Evolutionary conservation across 2,888 invertebrate species (phyloP).

Genomic region (Alcis repandata): DNA sequence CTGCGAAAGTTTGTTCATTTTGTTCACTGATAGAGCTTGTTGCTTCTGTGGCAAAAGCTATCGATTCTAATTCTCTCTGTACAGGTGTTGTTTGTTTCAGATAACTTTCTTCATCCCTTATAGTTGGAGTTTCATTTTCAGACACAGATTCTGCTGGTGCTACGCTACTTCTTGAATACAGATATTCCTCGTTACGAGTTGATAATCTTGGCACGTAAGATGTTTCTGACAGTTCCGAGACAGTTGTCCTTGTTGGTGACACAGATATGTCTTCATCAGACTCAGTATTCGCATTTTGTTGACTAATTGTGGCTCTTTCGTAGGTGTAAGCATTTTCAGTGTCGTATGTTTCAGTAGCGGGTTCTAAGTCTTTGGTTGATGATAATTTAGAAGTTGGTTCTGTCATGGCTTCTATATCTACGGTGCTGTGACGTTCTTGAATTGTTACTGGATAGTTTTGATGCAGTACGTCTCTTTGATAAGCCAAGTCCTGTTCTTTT

Average conservation of each 20-base stretch:
- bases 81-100: slow-evolving; percentile 62
- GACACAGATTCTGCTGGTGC: slow-evolving; percentile 62
- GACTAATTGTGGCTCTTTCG: slow-evolving; percentile 70
- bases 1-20: slow-evolving; percentile 59
- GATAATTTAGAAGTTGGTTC: slow-evolving; percentile 43
- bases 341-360: slow-evolving; percentile 64
- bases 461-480: slow-evolving; percentile 88
- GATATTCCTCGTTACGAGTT: slow-evolving; percentile 63
- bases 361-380: slow-evolving; percentile 59
- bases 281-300: slow-evolving; percentile 59
- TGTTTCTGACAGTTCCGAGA: slow-evolving; percentile 62
- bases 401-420: slow-evolving; percentile 80
- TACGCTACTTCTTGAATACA: slow-evolving; percentile 63
- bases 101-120: slow-evolving; percentile 63
- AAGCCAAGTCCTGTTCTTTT: slow-evolving; percentile 83
- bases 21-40: slow-evolving; percentile 61
- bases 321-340: slow-evolving; percentile 80
- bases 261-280: slow-evolving; percentile 58
- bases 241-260: slow-evolving; percentile 52
- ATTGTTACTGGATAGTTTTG: slow-evolving; percentile 88
- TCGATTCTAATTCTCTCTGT: slow-evolving; percentile 58
- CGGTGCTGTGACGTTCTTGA: slow-evolving; percentile 80
- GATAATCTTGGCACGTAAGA: slow-evolving; percentile 63
- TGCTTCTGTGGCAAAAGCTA: slow-evolving; percentile 61
- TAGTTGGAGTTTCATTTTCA: slow-evolving; percentile 60